Evolutionary conservation across 1,140 invertebrate species (phyloP).

Genomic region (Tigriopus japonicus): DNA sequence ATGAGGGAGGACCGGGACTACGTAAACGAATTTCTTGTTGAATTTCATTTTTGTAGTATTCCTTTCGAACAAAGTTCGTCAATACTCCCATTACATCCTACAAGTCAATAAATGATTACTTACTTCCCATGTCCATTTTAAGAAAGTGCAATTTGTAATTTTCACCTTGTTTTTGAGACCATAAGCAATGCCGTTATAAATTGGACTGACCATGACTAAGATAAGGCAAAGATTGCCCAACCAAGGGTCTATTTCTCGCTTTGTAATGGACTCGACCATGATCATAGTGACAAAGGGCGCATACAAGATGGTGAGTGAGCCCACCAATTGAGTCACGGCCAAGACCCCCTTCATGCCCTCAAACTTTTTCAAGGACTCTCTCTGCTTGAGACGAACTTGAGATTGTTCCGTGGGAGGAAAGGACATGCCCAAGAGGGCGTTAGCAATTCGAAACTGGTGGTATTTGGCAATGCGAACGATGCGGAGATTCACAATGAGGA

Average conservation of each 20-base stretch:
- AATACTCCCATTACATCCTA: background rate
- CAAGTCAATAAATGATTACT: too few relatives aligned
- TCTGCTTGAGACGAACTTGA: background rate
- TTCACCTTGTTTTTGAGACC: constrained; percentile 8
- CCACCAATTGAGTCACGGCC: constrained; percentile 1
- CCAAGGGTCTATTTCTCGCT: background rate
- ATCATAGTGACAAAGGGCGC: background rate
- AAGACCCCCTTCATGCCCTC: constrained; percentile 1
- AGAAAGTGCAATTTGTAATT: background rate
- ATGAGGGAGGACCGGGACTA: background rate
- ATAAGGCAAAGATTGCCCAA: background rate
- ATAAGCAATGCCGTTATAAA: background rate
- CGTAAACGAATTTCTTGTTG: constrained; percentile 11
- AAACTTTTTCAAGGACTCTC: background rate
- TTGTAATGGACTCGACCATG: background rate
- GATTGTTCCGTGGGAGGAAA: background rate
- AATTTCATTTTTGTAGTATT: constrained; percentile 10
- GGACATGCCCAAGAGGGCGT: constrained; percentile 11
- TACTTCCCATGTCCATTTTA: too few relatives aligned
- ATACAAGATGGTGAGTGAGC: background rate
- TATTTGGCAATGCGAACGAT: constrained; percentile 10
- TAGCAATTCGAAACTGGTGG: constrained; percentile 10
- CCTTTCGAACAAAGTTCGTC: constrained; percentile 5
- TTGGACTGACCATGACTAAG: background rate
- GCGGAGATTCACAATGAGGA: background rate